Evolutionary conservation across 2,888 invertebrate genomes (phyloP).

Genomic region (Pterobdella sp.): DNA sequence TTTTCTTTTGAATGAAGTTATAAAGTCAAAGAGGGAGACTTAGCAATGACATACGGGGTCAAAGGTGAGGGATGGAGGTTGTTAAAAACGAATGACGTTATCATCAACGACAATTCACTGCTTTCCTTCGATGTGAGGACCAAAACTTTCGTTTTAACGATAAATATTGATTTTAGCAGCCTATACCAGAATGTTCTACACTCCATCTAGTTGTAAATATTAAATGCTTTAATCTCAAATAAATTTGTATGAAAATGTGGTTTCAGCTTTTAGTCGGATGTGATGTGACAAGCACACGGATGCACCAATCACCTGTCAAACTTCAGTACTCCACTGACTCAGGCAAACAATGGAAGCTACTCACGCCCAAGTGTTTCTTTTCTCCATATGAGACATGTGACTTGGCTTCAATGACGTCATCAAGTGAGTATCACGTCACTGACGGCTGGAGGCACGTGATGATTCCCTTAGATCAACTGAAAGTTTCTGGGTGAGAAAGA

Average conservation of each 20-base stretch:
- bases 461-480: neutral
- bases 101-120: neutral
- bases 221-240: too few species aligned
- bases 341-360: neutral
- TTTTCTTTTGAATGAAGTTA: too few species aligned
- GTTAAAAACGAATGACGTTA: neutral
- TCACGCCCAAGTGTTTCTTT: neutral
- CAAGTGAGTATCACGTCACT: neutral
- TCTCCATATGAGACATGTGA: neutral
- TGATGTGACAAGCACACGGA: too few species aligned
- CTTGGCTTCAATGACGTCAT: neutral
- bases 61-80: slow-evolving; percentile 1
- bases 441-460: neutral
- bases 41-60: too few species aligned
- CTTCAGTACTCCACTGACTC: neutral
- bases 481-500: neutral
- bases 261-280: too few species aligned
- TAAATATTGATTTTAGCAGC: too few species aligned
- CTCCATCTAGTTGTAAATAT: too few species aligned
- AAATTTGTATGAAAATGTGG: too few species aligned
- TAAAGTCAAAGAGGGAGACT: too few species aligned
- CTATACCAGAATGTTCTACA: too few species aligned
- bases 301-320: neutral
- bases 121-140: slow-evolving; percentile 1
- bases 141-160: too few species aligned